phyloP scores from a whole-genome alignment of 2,888 invertebrate genomes.

The Hirtodrosophila duncani region DNA sequence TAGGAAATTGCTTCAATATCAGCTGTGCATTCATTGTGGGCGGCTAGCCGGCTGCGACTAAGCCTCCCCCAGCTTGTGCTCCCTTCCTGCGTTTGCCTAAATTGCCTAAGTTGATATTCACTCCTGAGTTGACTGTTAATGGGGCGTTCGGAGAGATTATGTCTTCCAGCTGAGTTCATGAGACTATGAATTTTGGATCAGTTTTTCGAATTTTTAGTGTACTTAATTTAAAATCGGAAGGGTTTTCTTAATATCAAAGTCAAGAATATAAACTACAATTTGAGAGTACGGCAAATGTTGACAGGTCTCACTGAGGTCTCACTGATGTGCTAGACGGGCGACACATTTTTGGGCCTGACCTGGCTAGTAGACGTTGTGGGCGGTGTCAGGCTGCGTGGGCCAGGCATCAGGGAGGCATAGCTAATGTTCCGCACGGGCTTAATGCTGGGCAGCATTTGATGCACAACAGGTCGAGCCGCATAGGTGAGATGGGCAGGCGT shows the following conservation, averaged over 20 bases:
- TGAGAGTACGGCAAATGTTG: constrained; percentile 14
- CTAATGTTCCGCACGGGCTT: constrained; percentile 57
- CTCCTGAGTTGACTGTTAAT: too few species aligned
- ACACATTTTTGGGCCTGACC: constrained; percentile 5
- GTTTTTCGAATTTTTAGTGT: constrained; percentile 29
- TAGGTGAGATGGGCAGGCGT: constrained; percentile 61
- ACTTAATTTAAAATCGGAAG: too few species aligned
- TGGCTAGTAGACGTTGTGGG: too few species aligned
- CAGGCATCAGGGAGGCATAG: constrained; percentile 35
- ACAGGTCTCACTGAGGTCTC: constrained; percentile 19
- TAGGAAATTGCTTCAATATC: constrained; percentile 39
- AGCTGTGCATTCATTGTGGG: constrained; percentile 32
- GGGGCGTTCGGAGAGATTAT: too few species aligned
- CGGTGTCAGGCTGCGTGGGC: constrained; percentile 26
- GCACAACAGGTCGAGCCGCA: constrained; percentile 53
- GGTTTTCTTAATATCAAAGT: constrained; percentile 6
- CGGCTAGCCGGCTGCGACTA: neutral
- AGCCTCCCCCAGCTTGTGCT: too few species aligned
- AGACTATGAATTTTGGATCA: constrained; percentile 41
- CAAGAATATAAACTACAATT: constrained; percentile 8
- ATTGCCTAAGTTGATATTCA: too few species aligned
- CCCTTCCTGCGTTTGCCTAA: too few species aligned
- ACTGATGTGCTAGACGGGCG: constrained; percentile 9
- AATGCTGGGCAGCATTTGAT: constrained; percentile 52
- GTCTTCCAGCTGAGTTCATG: too few species aligned